Base-by-base conservation (phyloP, 1,140 invertebrate genomes). In the Apis cerana region DNA sequence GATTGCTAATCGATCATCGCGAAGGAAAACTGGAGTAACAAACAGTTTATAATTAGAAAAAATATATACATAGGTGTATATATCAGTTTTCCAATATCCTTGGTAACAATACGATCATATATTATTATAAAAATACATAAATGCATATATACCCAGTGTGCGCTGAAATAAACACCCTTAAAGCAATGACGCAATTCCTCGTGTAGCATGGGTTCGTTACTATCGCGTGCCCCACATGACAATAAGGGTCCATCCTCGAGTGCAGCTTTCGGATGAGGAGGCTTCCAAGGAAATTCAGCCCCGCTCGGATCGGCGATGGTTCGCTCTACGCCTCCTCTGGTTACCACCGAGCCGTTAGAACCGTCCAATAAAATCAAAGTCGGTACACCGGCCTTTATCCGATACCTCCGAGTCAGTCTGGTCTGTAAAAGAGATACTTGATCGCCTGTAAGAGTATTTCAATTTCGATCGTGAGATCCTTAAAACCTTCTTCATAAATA, bases 131-230 rank as follows among this genome's bases (percentile, higher is more conserved):
- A n/a, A n/a, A 33, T n/a, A n/a, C 21, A 43, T 48, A 61, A 59
- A 59, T 21, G n/a, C 58, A 21, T 50, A 27, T 59, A 61, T 93
- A 97, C 97, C 97, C 97, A 97, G 91, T 97, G 96, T 52, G 97
- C 97, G 65, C 97, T 97, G 91, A 98, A 97, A 91, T 97, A 97
- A 86, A 97, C 95, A 19, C 96, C 97, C 89, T 96, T 96, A 74
- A 97, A 95, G 83, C 95, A 96, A 83, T 96, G 94, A 21, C 94
- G 93, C 15, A 96, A 90, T 79, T 95, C 94, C 65, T 95, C 94
- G 86, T 96, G 95, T 50, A 94, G 89, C 89, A 94, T 93, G 21
- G 94, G 93, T 75, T 94, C 92, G 79, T 94, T 94, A 83, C 89
- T 93, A 81, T 91, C 92, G 71, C 95, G 94, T 3, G 92, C 93